Evolutionary conservation across 2,888 invertebrate genomes (phyloP).

Genomic region (Drosophila putrida): DNA sequence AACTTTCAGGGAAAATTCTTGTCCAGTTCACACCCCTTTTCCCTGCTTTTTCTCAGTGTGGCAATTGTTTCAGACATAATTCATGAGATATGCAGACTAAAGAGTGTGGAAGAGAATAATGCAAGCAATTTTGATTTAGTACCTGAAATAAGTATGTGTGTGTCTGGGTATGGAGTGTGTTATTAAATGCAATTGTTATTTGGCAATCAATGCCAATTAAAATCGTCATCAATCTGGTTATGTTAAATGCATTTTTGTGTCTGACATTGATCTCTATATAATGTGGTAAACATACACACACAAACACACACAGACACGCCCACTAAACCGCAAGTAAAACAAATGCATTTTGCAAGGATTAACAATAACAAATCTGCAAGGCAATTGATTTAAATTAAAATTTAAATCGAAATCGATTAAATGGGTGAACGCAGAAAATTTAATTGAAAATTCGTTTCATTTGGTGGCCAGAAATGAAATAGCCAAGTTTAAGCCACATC

Average conservation of each 20-base stretch:
- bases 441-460: conserved; percentile 56
- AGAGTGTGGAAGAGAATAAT: not conserved
- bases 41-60: too few relatives aligned
- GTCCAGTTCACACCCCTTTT: too few relatives aligned
- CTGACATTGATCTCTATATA: conserved; percentile 23
- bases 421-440: conserved; percentile 54
- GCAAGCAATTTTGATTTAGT: conserved; percentile 2
- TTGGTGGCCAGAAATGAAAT: not conserved
- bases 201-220: conserved; percentile 74
- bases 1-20: too few relatives aligned
- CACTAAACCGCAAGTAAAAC: conserved; percentile 22
- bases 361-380: conserved; percentile 32
- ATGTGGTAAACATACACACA: conserved; percentile 6
- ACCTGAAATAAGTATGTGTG: not conserved
- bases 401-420: conserved; percentile 71
- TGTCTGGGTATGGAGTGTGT: not conserved
- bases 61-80: conserved; percentile 5
- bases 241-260: conserved; percentile 63
- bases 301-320: not conserved
- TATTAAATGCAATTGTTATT: conserved; percentile 81
- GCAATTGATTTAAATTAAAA: conserved; percentile 74
- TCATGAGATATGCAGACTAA: not conserved
- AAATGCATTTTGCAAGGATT: conserved; percentile 18
- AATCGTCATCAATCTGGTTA: conserved; percentile 59
- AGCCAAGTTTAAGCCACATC: conserved; percentile 13